phyloP scores from a whole-genome alignment of 2,113 vertebrate species.

The Vidua macroura region DNA sequence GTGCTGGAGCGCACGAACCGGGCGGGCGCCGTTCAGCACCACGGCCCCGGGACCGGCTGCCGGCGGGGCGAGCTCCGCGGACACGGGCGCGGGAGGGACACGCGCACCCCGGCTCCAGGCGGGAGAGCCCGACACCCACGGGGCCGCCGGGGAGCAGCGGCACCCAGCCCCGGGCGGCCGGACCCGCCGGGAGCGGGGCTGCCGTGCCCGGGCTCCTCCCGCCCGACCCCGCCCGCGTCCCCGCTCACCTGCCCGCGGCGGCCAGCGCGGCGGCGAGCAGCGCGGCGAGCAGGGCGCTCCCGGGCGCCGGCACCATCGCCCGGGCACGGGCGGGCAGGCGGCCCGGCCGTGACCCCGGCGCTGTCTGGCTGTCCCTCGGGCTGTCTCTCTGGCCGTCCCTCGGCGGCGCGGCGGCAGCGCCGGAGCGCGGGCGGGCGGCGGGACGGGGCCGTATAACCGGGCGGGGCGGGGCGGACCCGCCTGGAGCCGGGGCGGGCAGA shows the following conservation, averaged over 20 bases:
- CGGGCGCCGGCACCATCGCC: neutral
- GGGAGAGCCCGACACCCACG: neutral
- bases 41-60: neutral
- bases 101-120: no score
- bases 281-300: neutral
- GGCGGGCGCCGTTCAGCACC: neutral
- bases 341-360: constrained; percentile 25
- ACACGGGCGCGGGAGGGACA: no score
- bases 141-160: neutral
- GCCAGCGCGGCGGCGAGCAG: neutral
- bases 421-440: no score
- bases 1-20: neutral
- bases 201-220: no score
- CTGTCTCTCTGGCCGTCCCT: neutral
- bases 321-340: neutral
- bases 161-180: neutral
- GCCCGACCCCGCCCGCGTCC: no score
- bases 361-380: neutral
- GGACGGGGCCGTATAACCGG: neutral
- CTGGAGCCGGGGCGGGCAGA: neutral
- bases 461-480: neutral
- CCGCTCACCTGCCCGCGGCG: neutral
- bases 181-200: neutral
- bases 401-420: no score
- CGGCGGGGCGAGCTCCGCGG: neutral